phyloP scores from a whole-genome alignment of 2,113 vertebrate species.

The Bujurquina vittata region DNA sequence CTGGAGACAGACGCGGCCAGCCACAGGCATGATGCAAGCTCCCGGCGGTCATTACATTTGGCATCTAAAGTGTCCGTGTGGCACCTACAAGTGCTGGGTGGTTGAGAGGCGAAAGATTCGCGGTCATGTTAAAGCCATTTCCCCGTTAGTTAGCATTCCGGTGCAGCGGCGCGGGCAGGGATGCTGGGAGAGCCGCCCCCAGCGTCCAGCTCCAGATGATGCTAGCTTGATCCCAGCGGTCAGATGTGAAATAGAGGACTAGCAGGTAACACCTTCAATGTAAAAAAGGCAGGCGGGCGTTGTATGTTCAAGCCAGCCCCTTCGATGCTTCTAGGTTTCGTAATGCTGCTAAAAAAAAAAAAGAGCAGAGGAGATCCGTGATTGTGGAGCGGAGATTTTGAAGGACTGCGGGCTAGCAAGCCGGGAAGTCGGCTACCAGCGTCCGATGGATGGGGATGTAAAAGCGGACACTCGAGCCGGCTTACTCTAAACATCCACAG shows the following conservation, averaged over 20 bases:
- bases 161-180: conserved; percentile 24
- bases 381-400: conserved; percentile 49
- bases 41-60: conserved; percentile 54
- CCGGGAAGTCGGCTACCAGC: conserved; percentile 48
- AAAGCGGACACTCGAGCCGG: conserved; percentile 18
- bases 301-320: neutral
- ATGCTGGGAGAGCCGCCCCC: conserved; percentile 41
- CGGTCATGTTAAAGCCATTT: conserved; percentile 49
- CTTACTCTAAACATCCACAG: neutral
- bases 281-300: neutral
- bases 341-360: neutral
- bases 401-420: conserved; percentile 61
- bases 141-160: conserved; percentile 47
- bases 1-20: conserved; percentile 67
- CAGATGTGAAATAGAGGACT: conserved; percentile 29
- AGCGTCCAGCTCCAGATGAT: conserved; percentile 54
- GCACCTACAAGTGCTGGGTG: neutral
- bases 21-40: conserved; percentile 66
- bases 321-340: neutral
- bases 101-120: neutral
- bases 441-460: conserved; percentile 28
- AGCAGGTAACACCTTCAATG: neutral
- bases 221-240: conserved; percentile 63
- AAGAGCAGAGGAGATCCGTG: conserved; percentile 14
- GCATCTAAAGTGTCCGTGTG: conserved; percentile 36